Percentiles rank a stretch among this genome's conserved stretches.
Evolutionary conservation across 2,113 vertebrate species (phyloP).

Genomic region (Oncorhynchus tshawytscha): DNA sequence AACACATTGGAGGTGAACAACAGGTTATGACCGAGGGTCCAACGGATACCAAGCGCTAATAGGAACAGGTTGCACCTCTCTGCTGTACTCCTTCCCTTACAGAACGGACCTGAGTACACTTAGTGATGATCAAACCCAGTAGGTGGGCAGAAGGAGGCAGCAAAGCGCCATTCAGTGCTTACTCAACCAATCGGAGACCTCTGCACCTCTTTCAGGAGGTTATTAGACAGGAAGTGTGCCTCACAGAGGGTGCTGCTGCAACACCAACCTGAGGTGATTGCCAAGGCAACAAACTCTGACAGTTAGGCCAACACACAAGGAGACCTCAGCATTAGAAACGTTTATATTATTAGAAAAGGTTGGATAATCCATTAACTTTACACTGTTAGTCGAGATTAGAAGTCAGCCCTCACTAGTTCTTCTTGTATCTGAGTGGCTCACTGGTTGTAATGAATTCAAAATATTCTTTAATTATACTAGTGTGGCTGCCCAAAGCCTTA

Average conservation of each 20-base stretch:
- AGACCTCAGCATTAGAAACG: background rate
- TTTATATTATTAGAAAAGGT: background rate
- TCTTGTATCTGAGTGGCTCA: background rate
- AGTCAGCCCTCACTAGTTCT: background rate
- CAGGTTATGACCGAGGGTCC: background rate
- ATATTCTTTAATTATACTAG: background rate
- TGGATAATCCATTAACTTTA: background rate
- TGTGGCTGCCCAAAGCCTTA: too few relatives aligned
- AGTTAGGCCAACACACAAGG: background rate
- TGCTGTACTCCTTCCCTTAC: background rate
- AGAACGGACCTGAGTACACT: background rate
- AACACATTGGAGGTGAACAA: background rate
- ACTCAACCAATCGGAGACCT: background rate
- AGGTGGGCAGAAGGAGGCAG: background rate
- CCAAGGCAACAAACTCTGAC: background rate
- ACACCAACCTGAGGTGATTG: background rate
- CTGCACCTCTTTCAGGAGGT: background rate
- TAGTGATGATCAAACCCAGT: background rate
- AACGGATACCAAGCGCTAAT: background rate
- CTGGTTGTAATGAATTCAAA: background rate
- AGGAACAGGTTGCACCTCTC: background rate
- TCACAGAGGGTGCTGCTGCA: background rate
- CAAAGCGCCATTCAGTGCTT: background rate
- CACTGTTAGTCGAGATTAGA: too few relatives aligned
- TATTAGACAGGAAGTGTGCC: slow-evolving; percentile 4